A percentile compares a stretch with the other conserved stretches of the same genome.
Evolutionary conservation across 1,140 invertebrate genomes (phyloP).

Genomic region (Psilanteris sp.): DNA sequence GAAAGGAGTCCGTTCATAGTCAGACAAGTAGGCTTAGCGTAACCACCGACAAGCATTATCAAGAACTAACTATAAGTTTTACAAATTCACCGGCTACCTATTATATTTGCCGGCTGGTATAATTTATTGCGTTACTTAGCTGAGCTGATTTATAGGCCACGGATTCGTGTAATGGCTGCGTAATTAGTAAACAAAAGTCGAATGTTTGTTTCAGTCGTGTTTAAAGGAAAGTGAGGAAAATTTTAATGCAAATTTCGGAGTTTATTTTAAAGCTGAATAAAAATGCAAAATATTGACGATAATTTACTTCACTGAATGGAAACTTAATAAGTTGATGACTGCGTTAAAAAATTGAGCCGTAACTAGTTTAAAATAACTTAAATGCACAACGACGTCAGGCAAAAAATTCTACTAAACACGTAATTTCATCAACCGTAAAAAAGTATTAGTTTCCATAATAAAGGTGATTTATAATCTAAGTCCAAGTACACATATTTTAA

Average conservation of each 20-base stretch:
- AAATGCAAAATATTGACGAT: too few relatives aligned
- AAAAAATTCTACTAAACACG: constrained; percentile 10
- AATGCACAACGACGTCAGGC: not conserved
- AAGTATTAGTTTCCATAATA: constrained; percentile 21
- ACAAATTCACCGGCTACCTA: constrained; percentile 19
- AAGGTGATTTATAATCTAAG: constrained; percentile 29
- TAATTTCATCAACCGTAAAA: constrained; percentile 16
- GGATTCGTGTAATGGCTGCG: constrained; percentile 20
- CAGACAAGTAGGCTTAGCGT: constrained; percentile 36
- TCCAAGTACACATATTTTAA: constrained; percentile 12
- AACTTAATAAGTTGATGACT: too few relatives aligned
- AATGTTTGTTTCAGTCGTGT: not conserved
- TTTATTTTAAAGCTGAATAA: too few relatives aligned
- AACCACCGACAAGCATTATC: constrained; percentile 29
- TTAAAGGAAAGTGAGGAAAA: not conserved
- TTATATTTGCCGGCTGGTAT: constrained; percentile 15
- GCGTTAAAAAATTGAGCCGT: too few relatives aligned
- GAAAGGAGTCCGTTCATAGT: constrained; percentile 30
- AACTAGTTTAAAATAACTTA: not conserved
- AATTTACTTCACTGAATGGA: too few relatives aligned
- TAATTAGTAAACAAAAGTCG: constrained; percentile 36
- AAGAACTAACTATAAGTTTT: constrained; percentile 44
- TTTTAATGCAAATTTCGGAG: too few relatives aligned
- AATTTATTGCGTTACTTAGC: constrained; percentile 30
- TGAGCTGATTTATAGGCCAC: constrained; percentile 10